Evolutionary conservation across 2,797 vertebrate species (phyloP), one percentile per base, ranked within the genome.

Genomic region (Sebastes baramenuke): DNA sequence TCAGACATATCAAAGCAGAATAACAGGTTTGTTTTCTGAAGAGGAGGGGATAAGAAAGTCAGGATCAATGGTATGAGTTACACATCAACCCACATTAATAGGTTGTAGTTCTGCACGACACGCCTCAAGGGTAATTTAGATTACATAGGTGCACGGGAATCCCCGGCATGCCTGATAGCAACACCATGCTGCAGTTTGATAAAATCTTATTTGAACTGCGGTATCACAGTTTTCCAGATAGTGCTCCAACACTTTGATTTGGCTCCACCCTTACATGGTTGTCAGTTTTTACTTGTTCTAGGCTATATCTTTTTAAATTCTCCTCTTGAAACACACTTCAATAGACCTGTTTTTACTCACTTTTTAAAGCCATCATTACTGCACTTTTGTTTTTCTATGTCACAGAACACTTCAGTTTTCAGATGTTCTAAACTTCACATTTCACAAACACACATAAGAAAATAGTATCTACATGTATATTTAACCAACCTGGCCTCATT

Each of bases 41-140:
- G 0, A 49, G 7, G 42, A 8, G 16, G 3, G 14, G 18, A 14
- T 42, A 42, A 42, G 38, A 42, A 42, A 42, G 38, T 14, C 5
- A 42, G 38, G 38, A 6, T 0, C 13, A 42, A 42, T 42, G 38
- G 13, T 42, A 42, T 42, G 49, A 22, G 49, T 54, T 22, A 54
- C 20, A 54, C 20, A 4, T n/a, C 8, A 54, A 54, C 20, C 49
- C 0, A n/a, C 49, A n/a, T 0, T 0, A 22, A 46, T 0, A 46
- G 42, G 25, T 14, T 58, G 13, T 8, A 52, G 46, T 11, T 54
- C 13, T 29, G 27, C 6, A 8, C 1, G 16, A 14, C 55, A 18
- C 13, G 4, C 25, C 18, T 20, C 13, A 12, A 59, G 4, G 25
- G 20, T 13, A 70, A 4, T 13, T 32, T 30, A 59, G 2, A 7